Conservation (phyloP, 1,140 invertebrate genomes). For the Lasioglossum baleicum region DNA sequence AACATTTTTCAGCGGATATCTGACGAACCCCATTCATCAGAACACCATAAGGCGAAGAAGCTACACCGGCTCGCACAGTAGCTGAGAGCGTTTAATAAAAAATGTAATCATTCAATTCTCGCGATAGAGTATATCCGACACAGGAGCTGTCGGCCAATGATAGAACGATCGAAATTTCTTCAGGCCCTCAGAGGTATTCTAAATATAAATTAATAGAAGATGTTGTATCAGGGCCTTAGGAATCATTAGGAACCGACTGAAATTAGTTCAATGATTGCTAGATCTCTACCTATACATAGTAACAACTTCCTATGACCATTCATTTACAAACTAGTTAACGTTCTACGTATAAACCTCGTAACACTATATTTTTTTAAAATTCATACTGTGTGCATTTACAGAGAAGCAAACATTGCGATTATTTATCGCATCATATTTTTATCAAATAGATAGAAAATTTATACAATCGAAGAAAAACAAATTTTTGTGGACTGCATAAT, state of each 20-base stretch:
- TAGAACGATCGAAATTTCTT: constrained; percentile 62
- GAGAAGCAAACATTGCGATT: background rate
- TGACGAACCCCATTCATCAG: constrained; percentile 52
- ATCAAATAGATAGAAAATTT: too few relatives aligned
- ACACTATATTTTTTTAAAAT: background rate
- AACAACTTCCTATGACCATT: background rate
- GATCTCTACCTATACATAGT: background rate
- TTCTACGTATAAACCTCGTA: too few relatives aligned
- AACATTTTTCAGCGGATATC: constrained; percentile 65
- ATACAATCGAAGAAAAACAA: too few relatives aligned
- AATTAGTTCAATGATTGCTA: constrained; percentile 29
- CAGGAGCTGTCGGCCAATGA: constrained; percentile 28
- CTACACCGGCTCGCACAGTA: background rate
- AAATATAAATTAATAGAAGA: constrained; percentile 79
- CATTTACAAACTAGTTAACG: too few relatives aligned
- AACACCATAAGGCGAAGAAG: constrained; percentile 50
- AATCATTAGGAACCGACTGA: constrained; percentile 46
- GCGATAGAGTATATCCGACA: background rate
- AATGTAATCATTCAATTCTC: background rate
- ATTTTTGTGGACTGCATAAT: too few relatives aligned
- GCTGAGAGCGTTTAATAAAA: constrained; percentile 1
- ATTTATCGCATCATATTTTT: background rate
- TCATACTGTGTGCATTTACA: background rate
- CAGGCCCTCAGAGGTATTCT: constrained; percentile 72
- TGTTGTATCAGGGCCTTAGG: constrained; percentile 69